Percentiles rank a stretch among this genome's conserved stretches.
These are phyloP conservation scores for Mormyrus lacerda DNA, from an alignment of 2,113 vertebrate genomes.

Conservation along the genomic window DNA sequence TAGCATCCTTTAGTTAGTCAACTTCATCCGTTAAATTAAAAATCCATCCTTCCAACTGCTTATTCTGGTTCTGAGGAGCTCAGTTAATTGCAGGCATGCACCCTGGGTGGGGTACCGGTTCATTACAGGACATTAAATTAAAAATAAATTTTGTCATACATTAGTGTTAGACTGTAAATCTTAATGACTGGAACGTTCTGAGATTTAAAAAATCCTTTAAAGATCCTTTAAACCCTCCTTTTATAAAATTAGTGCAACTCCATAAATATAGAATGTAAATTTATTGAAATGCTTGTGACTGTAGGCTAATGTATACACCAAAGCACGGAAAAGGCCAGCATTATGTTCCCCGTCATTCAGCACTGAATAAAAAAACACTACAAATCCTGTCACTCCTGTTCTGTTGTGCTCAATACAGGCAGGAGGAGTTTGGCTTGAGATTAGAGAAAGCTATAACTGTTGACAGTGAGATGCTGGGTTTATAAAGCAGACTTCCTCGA, in stretches of 20 bases:
- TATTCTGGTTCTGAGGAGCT: background rate
- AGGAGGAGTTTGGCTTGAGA: background rate
- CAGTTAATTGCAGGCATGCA: background rate
- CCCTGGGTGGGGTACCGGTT: background rate
- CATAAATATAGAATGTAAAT: background rate
- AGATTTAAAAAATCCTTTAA: background rate
- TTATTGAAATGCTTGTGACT: background rate
- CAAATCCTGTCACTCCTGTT: background rate
- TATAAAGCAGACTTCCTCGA: constrained; percentile 1
- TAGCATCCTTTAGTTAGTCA: background rate
- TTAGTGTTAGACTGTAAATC: background rate
- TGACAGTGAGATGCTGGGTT: background rate
- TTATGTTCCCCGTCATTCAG: background rate
- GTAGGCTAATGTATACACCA: background rate
- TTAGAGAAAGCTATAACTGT: background rate
- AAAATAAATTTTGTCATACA: background rate
- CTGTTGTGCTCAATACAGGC: background rate
- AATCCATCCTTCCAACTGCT: background rate
- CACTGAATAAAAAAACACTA: background rate
- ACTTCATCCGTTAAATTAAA: background rate
- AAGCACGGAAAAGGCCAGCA: background rate
- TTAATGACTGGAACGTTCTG: background rate
- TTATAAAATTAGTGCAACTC: background rate
- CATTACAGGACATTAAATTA: background rate
- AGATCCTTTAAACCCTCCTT: background rate